phyloP scores from a whole-genome alignment of 2,113 vertebrate genomes.

The Sphyrna mokarran region DNA sequence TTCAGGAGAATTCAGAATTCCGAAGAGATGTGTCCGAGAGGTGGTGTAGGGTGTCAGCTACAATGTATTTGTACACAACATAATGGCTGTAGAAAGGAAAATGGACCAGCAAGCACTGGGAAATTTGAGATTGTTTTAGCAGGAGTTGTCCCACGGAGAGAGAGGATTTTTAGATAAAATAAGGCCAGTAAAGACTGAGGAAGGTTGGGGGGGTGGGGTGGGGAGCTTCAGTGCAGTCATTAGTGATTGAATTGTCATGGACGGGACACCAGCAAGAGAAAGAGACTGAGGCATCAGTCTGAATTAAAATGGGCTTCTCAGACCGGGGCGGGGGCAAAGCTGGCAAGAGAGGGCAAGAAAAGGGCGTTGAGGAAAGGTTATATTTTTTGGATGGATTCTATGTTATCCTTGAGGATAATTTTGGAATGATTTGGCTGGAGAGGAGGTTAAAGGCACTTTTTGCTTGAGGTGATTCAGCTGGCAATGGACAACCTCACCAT shows the following conservation, averaged over 20 bases:
- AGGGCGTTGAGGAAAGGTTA: not conserved
- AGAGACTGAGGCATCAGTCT: not conserved
- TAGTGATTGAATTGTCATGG: not conserved
- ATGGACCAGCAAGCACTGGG: not conserved
- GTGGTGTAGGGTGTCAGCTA: too few species aligned
- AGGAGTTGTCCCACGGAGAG: not conserved
- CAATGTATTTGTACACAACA: too few species aligned
- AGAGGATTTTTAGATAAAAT: not conserved
- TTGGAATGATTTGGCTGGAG: not conserved
- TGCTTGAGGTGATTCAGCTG: not conserved
- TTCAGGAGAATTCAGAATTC: not conserved
- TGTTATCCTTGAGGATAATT: not conserved
- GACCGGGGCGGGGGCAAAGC: not conserved
- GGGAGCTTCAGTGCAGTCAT: not conserved
- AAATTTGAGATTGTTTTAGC: not conserved
- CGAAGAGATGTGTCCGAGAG: too few species aligned
- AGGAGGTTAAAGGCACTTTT: slow-evolving; percentile 6
- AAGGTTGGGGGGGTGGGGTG: too few species aligned
- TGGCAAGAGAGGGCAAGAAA: not conserved
- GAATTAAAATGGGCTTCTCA: not conserved
- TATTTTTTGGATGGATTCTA: not conserved
- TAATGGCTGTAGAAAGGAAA: not conserved
- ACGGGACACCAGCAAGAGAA: not conserved
- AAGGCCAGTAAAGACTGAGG: not conserved
- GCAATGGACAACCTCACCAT: not conserved